phyloP scores from a whole-genome alignment of 2,797 vertebrate species.

The Streptopelia turtur region DNA sequence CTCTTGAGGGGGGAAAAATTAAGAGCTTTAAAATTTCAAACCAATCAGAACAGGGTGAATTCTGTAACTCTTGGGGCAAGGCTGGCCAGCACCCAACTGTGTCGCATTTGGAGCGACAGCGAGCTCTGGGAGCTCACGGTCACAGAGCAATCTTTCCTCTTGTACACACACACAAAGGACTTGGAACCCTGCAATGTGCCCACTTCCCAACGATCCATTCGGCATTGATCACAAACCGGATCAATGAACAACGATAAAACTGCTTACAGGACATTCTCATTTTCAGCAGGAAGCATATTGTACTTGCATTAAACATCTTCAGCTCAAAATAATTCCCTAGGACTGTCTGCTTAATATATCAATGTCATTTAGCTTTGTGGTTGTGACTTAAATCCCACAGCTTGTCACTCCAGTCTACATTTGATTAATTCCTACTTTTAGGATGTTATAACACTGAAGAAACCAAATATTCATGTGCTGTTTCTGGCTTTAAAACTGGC shows the following conservation, averaged over 20 bases:
- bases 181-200: not conserved
- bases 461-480: not conserved
- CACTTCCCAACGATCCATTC: not conserved
- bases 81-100: not conserved
- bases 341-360: not conserved
- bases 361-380: not conserved
- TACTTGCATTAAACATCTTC: not conserved
- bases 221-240: not conserved
- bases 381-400: not conserved
- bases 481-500: not conserved
- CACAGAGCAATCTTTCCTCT: not conserved
- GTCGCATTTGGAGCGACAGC: not conserved
- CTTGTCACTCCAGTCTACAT: not conserved
- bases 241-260: not conserved
- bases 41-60: not conserved
- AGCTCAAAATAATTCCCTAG: not conserved
- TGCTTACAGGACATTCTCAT: not conserved
- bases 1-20: not conserved
- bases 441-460: not conserved
- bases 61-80: not conserved
- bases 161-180: fast-evolving
- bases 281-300: not conserved
- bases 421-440: not conserved
- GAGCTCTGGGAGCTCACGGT: not conserved
- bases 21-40: not conserved